A percentile compares a stretch with the other conserved stretches of the same genome.
These are phyloP conservation scores for Noctua janthina DNA, from an alignment of 2,888 invertebrate genomes.

Conservation along the genomic window DNA sequence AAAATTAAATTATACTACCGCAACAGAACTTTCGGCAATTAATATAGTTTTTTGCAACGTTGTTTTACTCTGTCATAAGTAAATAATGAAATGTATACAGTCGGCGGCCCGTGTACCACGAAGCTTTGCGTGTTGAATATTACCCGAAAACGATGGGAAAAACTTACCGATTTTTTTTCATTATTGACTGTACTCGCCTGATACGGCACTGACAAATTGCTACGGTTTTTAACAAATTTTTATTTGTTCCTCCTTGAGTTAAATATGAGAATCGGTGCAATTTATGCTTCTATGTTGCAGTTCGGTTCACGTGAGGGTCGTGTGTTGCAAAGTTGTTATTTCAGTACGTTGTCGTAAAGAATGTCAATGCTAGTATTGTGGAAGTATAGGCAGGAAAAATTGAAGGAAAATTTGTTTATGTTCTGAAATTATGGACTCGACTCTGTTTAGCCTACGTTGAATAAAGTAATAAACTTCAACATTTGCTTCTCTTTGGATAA, in stretches of 20 bases:
- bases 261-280: slow-evolving; percentile 61
- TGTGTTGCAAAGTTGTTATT: slow-evolving; percentile 54
- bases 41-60: slow-evolving; percentile 83
- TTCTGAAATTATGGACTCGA: slow-evolving; percentile 13
- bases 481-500: not conserved
- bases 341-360: slow-evolving; percentile 51
- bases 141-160: slow-evolving; percentile 83
- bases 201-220: slow-evolving; percentile 88
- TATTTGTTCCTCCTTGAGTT: slow-evolving; percentile 65
- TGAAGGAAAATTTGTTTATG: slow-evolving; percentile 35
- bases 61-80: slow-evolving; percentile 82
- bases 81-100: slow-evolving; percentile 84
- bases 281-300: slow-evolving; percentile 61
- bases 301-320: slow-evolving; percentile 49
- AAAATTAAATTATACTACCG: slow-evolving; percentile 77
- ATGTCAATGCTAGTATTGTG: slow-evolving; percentile 52
- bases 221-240: slow-evolving; percentile 82
- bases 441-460: slow-evolving; percentile 3
- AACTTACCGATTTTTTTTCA: slow-evolving; percentile 80
- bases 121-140: slow-evolving; percentile 87
- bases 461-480: slow-evolving; percentile 25
- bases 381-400: slow-evolving; percentile 43
- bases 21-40: slow-evolving; percentile 80
- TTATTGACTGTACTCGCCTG: slow-evolving; percentile 86
- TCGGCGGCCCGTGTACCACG: slow-evolving; percentile 75